Conservation (phyloP, 2,113 vertebrate genomes). For the Eonycteris spelaea region DNA sequence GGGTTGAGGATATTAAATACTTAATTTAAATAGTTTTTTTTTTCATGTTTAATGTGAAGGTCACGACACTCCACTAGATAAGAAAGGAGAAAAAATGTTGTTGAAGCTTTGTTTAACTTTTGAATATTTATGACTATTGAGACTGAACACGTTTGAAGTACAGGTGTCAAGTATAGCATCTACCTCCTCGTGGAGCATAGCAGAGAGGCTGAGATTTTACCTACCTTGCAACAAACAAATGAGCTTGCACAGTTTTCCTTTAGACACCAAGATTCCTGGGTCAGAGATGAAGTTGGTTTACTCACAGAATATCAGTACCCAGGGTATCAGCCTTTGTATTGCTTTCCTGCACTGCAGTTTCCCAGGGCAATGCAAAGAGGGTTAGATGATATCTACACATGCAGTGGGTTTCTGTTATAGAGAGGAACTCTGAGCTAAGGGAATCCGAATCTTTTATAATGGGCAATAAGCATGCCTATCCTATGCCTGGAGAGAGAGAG, state of each 20-base stretch:
- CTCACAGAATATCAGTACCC: not conserved
- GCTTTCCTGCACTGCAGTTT: not conserved
- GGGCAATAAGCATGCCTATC: not conserved
- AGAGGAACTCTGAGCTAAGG: not conserved
- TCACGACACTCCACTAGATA: not conserved
- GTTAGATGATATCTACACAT: not conserved
- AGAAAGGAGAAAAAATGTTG: not conserved
- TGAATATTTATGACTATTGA: not conserved
- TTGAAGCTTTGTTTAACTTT: not conserved
- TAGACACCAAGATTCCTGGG: not conserved
- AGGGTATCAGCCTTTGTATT: not conserved
- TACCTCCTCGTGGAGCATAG: not conserved
- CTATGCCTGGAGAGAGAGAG: not conserved
- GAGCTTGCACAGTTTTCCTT: not conserved
- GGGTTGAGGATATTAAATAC: not conserved
- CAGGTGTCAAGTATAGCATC: not conserved
- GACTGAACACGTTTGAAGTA: not conserved
- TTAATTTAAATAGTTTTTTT: slow-evolving; percentile 8
- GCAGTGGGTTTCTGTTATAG: not conserved
- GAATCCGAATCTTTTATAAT: not conserved
- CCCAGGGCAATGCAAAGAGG: not conserved
- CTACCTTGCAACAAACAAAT: not conserved
- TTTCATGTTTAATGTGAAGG: not conserved
- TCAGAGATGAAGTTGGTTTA: not conserved
- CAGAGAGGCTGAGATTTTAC: not conserved